These are phyloP conservation scores for Apogon talboti DNA, from an alignment of 2,797 vertebrate species.

Conservation along the genomic window DNA sequence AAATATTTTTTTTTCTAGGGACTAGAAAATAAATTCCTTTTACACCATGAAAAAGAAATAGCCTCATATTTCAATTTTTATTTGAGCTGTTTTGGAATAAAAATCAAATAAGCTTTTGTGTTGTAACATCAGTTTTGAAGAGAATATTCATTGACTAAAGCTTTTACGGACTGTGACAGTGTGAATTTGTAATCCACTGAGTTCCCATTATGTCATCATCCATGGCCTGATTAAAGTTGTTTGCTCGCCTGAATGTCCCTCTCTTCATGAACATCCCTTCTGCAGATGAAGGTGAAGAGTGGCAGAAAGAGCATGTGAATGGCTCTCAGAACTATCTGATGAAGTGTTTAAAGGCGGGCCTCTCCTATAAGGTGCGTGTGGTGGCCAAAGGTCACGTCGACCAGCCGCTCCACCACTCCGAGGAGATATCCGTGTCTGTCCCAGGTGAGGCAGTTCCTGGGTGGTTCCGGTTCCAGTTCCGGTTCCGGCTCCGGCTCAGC, in stretches of 20 bases:
- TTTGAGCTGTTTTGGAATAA: too few relatives aligned
- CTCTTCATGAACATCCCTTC: slow-evolving; percentile 86
- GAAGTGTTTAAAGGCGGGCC: slow-evolving; percentile 93
- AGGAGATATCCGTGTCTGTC: slow-evolving; percentile 92
- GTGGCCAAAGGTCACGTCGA: slow-evolving; percentile 89
- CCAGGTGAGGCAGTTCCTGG: slow-evolving; percentile 90
- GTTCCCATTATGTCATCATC: slow-evolving; percentile 49
- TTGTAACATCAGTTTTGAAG: too few relatives aligned
- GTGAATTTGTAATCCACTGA: slow-evolving; percentile 3
- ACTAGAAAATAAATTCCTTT: too few relatives aligned
- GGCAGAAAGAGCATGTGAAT: slow-evolving; percentile 94
- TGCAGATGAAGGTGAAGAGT: slow-evolving; percentile 93
- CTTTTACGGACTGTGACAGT: too few relatives aligned
- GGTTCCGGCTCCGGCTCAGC: too few relatives aligned
- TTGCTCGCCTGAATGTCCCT: slow-evolving; percentile 78
- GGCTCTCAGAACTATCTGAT: slow-evolving; percentile 92
- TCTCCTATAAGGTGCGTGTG: slow-evolving; percentile 93
- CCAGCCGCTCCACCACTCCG: slow-evolving; percentile 87
- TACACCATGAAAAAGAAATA: too few relatives aligned
- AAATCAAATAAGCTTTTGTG: too few relatives aligned
- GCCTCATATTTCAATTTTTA: too few relatives aligned
- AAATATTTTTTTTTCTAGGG: too few relatives aligned
- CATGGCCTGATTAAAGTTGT: slow-evolving; percentile 36
- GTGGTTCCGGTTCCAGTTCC: slow-evolving; percentile 40
- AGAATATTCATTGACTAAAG: too few relatives aligned